Percentiles rank a stretch among this genome's conserved stretches.
Evolutionary conservation across 2,888 invertebrate species (phyloP).

Genomic region (Metallyticus violacea): DNA sequence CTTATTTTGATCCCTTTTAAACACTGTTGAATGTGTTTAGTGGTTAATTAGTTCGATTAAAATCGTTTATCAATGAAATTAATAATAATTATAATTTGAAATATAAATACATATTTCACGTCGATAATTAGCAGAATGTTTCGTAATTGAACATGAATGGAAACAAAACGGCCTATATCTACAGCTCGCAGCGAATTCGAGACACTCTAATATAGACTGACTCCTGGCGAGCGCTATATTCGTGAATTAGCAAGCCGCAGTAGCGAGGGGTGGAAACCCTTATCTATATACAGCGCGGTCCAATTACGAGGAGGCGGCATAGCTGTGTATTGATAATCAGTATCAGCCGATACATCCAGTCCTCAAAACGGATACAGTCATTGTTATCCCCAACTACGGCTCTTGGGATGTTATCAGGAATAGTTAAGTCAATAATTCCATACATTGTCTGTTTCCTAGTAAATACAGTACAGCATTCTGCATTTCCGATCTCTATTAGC

Average conservation of each 20-base stretch:
- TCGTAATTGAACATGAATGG: too few species aligned
- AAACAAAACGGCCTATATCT: too few species aligned
- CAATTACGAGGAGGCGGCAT: not conserved
- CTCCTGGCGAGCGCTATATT: not conserved
- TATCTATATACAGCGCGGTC: not conserved
- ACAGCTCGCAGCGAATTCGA: too few species aligned
- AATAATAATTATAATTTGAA: too few species aligned
- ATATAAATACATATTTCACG: too few species aligned
- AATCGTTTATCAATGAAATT: too few species aligned
- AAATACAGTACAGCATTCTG: not conserved
- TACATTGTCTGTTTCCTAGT: not conserved
- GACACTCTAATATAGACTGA: too few species aligned
- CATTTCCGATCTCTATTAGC: too few species aligned
- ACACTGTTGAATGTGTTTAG: too few species aligned
- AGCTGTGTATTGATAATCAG: not conserved
- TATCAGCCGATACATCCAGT: not conserved
- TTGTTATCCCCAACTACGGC: not conserved
- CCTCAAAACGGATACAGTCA: not conserved
- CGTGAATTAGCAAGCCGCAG: not conserved
- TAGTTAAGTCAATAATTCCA: not conserved
- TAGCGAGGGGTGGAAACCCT: not conserved
- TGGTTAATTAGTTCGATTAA: too few species aligned
- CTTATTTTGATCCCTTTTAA: too few species aligned
- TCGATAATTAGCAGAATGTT: too few species aligned
- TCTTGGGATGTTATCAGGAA: not conserved